Base-by-base conservation (phyloP, 2,113 vertebrate genomes). In the Syngnathus scovelli region DNA sequence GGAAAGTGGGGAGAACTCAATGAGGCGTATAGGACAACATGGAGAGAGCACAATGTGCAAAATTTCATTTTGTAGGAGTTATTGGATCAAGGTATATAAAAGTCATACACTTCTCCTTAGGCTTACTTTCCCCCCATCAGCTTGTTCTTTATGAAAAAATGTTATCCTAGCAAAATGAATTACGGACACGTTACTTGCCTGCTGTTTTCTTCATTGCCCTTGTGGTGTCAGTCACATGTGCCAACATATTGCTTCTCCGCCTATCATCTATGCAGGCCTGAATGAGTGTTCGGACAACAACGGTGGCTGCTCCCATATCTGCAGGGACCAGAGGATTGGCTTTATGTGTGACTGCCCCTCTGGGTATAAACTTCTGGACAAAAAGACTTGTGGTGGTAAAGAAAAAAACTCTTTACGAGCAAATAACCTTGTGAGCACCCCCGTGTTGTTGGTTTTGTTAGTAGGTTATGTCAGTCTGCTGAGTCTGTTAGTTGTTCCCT, bases 311-410 rank as follows among this genome's bases (percentile, higher is more conserved):
- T 98, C 96, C 21, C 96, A 98, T 90, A 92, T 95, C 87, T 99
- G 97, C 92, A 93, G 85, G 27, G 96, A 99, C 88, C 89, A 89
- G 75, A 93, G 88, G 82, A 93, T 98, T 0, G 94, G 96, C 74
- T 95, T 94, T 12, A 93, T 94, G 83, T 99, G 96, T 18, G 92
- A 96, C 49, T 99, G 97, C 87, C 96, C 95, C 0, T 78, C 93
- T 0, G 96, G 97, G 33, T 98, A 95, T 89, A 94, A 90, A 85
- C 94, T 99, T 38, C 88, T 98, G 88, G 96, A 99, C 89, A 94
- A 94, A 86, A 98, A 96, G 92, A 96, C 95, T 2, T 98, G 97
- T 76, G 95, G 94, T 87, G 97, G 97, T 98, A 93, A 83, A 70
- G 15, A 61, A 39, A 64, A 54, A 64, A 21, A 66, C 9, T 15